Percentiles rank a stretch among this genome's conserved stretches.
Conservation (phyloP, 2,888 invertebrate species). For the Proisotoma minuta region DNA sequence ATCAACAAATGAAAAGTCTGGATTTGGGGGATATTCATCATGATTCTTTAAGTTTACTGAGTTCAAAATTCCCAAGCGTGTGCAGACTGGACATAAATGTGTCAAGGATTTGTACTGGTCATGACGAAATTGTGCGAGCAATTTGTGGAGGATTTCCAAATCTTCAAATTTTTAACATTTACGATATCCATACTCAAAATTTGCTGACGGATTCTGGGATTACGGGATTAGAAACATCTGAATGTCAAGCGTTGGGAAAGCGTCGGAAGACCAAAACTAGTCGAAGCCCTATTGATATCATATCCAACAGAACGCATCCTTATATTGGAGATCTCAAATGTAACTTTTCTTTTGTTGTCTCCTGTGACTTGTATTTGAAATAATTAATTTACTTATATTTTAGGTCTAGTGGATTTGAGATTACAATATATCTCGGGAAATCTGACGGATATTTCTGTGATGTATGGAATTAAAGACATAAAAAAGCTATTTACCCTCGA, state of each 20-base stretch:
- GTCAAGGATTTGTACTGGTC: background rate
- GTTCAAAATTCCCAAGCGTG: background rate
- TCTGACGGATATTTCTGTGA: background rate
- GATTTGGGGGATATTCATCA: conserved; percentile 1
- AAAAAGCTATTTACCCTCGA: background rate
- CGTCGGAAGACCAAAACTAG: background rate
- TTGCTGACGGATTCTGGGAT: conserved; percentile 1
- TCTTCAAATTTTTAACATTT: conserved; percentile 6
- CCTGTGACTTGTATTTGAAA: background rate
- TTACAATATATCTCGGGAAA: conserved; percentile 5
- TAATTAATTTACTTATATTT: background rate
- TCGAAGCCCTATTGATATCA: background rate
- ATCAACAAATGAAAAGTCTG: background rate
- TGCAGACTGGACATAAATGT: conserved; percentile 2
- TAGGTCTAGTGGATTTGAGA: conserved; percentile 7
- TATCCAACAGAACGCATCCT: background rate
- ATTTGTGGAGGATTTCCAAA: conserved; percentile 2
- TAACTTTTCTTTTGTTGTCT: background rate
- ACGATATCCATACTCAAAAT: conserved; percentile 6
- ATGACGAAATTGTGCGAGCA: background rate
- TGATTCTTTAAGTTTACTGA: background rate
- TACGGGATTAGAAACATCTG: background rate
- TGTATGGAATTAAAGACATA: conserved; percentile 1
- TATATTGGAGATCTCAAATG: conserved; percentile 11
- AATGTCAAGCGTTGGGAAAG: background rate